These are phyloP conservation scores for Ictalurus furcatus DNA, from an alignment of 2,113 vertebrate genomes.

Conservation along the genomic window DNA sequence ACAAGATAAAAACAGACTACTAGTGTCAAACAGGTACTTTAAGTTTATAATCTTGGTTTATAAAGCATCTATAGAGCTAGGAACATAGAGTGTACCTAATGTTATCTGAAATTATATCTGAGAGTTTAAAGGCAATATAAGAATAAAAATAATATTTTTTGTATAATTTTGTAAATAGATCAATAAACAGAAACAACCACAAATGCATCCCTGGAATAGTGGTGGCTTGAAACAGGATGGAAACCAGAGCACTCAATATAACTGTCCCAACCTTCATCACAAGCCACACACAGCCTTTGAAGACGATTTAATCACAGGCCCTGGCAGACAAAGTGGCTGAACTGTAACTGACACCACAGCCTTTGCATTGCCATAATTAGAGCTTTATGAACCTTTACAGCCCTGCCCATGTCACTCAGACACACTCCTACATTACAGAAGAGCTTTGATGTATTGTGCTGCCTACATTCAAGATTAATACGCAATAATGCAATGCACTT, in stretches of 20 bases:
- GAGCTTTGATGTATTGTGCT: background rate
- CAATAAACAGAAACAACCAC: background rate
- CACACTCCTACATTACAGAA: background rate
- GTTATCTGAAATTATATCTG: background rate
- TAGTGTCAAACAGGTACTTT: background rate
- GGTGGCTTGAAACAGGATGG: background rate
- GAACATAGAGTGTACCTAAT: too few species aligned
- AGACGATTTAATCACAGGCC: conserved; percentile 29
- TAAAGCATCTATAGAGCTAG: background rate
- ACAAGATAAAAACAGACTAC: background rate
- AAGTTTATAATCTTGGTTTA: background rate
- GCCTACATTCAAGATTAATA: background rate
- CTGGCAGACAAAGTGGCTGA: conserved; percentile 15
- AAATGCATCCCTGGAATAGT: background rate
- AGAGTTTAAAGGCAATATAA: background rate
- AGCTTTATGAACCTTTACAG: background rate
- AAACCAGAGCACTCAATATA: conserved; percentile 15
- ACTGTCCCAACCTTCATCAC: conserved; percentile 3
- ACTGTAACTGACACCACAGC: conserved; percentile 14
- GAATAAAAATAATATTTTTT: background rate
- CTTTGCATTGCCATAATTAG: conserved; percentile 4
- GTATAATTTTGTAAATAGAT: background rate
- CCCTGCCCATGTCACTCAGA: conserved; percentile 16
- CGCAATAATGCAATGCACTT: background rate
- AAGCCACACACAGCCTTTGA: conserved; percentile 9